phyloP scores from a whole-genome alignment of 1,140 invertebrate genomes.

The Arion vulgaris region DNA sequence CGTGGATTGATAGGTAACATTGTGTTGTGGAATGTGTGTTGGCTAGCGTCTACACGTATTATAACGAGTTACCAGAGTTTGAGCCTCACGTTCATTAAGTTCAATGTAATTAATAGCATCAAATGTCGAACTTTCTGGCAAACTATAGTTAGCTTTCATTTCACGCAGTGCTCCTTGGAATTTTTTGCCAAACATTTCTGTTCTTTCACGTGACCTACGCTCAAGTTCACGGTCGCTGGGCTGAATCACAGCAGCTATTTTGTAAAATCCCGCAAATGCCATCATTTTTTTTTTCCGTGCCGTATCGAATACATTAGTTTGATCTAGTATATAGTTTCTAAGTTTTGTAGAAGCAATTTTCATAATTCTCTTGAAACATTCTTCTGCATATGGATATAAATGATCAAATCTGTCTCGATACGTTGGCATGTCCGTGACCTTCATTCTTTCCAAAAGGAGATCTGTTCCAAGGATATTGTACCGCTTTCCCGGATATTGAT shows the following conservation, averaged over 20 bases:
- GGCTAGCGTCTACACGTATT: no score
- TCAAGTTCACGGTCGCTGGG: background rate
- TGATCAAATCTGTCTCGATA: background rate
- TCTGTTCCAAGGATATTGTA: slow-evolving; percentile 15
- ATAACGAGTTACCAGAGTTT: background rate
- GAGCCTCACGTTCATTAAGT: background rate
- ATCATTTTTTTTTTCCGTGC: background rate
- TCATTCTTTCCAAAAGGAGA: background rate
- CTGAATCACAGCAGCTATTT: background rate
- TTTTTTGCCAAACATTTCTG: background rate
- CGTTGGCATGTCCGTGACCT: no score
- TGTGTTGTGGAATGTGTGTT: no score
- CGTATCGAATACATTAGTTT: background rate
- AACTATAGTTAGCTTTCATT: background rate
- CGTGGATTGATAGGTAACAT: no score
- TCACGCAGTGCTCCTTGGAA: background rate
- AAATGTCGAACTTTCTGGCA: background rate
- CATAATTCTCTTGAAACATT: background rate
- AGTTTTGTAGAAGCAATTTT: background rate
- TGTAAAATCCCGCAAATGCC: background rate
- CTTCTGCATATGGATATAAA: background rate
- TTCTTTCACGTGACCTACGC: background rate
- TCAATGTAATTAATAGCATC: background rate
- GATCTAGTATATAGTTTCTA: slow-evolving; percentile 7
- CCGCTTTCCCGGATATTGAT: background rate